Percentiles rank a stretch among this genome's conserved stretches.
Conservation (phyloP, 2,113 vertebrate species). For the Heptranchias perlo region DNA sequence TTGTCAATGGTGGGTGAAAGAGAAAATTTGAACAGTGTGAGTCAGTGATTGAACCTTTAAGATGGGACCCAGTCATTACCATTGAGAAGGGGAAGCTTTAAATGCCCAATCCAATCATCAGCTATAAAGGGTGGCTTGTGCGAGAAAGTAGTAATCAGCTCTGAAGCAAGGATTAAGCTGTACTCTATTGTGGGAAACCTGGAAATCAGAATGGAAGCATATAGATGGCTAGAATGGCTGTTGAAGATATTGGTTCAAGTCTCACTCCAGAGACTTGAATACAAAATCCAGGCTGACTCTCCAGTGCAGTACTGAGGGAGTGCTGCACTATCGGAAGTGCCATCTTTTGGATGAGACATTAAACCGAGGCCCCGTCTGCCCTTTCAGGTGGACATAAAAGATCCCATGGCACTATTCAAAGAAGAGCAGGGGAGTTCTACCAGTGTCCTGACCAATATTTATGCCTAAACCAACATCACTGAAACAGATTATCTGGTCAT, state of each 20-base stretch:
- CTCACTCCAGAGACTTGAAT: background rate
- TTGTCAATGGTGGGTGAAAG: background rate
- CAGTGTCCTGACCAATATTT: too few species aligned
- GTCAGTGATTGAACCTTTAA: background rate
- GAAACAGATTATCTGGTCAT: background rate
- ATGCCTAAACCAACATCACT: background rate
- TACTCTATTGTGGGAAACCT: background rate
- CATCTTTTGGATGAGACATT: too few species aligned
- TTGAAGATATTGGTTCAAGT: background rate
- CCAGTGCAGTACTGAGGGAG: too few species aligned
- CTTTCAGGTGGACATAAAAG: too few species aligned
- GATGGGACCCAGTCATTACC: background rate
- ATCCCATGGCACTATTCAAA: too few species aligned
- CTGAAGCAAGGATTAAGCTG: background rate
- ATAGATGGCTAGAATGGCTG: background rate
- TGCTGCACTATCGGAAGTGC: too few species aligned
- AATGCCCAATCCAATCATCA: background rate
- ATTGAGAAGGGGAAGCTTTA: background rate
- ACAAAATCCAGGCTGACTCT: background rate
- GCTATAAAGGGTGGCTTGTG: background rate
- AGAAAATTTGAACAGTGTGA: slow-evolving; percentile 1
- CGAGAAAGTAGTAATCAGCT: background rate
- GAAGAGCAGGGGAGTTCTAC: too few species aligned
- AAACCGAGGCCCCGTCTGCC: too few species aligned
- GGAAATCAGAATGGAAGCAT: background rate